A percentile compares a stretch with the other conserved stretches of the same genome.
Conservation (phyloP, 2,797 vertebrate genomes). For the Xenentodon cancila region DNA sequence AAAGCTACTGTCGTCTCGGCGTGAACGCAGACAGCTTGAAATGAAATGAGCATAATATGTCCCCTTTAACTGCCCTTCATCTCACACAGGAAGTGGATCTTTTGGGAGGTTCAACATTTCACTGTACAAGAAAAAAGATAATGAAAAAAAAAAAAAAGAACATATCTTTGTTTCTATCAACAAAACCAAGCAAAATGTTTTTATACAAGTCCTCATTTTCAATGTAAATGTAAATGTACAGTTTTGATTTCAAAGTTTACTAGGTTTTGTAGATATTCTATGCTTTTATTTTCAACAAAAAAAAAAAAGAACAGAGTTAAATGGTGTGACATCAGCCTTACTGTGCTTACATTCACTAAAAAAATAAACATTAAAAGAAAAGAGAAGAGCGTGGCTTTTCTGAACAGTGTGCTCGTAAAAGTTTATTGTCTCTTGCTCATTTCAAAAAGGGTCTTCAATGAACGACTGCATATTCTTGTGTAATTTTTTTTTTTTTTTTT, state of each 20-base stretch:
- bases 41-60: slow-evolving; percentile 12
- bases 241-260: slow-evolving; percentile 96
- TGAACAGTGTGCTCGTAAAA: slow-evolving; percentile 81
- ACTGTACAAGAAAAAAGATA: slow-evolving; percentile 62
- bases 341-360: slow-evolving; percentile 81
- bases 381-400: slow-evolving; percentile 73
- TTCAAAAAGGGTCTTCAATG: slow-evolving; percentile 87
- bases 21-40: neutral
- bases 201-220: slow-evolving; percentile 84
- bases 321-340: slow-evolving; percentile 87
- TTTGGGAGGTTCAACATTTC: slow-evolving; percentile 76
- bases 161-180: slow-evolving; percentile 90
- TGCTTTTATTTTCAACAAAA: slow-evolving; percentile 87
- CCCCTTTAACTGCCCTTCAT: slow-evolving; percentile 67
- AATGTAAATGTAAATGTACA: slow-evolving; percentile 99
- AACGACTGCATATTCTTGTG: slow-evolving; percentile 88
- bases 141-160: slow-evolving; percentile 36
- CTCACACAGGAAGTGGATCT: slow-evolving; percentile 68
- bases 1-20: neutral
- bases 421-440: slow-evolving; percentile 80
- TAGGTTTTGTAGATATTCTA: slow-evolving; percentile 95
- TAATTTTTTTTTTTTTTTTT: slow-evolving; percentile 59
- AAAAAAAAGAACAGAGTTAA: slow-evolving; percentile 72
- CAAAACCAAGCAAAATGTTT: slow-evolving; percentile 83
- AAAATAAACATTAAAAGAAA: slow-evolving; percentile 32